phyloP scores from a whole-genome alignment of 2,113 vertebrate species.

The Hydrochoerus hydrochaeris region DNA sequence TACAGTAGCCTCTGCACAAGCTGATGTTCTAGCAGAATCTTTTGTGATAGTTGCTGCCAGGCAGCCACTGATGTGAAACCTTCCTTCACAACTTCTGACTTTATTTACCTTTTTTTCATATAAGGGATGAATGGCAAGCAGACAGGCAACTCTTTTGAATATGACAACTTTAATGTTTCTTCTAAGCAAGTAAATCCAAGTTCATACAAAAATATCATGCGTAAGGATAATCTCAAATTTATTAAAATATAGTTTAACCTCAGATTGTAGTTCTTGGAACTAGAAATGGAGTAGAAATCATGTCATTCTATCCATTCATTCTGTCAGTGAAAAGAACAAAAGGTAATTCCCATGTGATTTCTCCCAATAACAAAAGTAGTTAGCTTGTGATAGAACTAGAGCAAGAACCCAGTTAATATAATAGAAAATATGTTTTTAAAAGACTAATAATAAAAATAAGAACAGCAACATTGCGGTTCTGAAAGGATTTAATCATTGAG shows the following conservation, averaged over 20 bases:
- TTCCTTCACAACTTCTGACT: background rate
- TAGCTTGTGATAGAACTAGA: background rate
- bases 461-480: background rate
- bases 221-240: background rate
- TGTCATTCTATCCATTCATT: background rate
- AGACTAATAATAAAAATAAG: background rate
- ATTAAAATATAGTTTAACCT: background rate
- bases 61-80: background rate
- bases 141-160: background rate
- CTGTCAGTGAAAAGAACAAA: background rate
- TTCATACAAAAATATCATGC: background rate
- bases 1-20: background rate
- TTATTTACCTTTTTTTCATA: background rate
- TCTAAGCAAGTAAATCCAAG: background rate
- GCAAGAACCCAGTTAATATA: background rate
- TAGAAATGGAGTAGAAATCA: conserved; percentile 6
- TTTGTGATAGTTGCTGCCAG: background rate
- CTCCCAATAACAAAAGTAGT: background rate
- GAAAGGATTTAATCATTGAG: background rate
- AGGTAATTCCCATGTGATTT: background rate
- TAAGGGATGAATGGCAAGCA: background rate
- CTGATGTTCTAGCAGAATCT: background rate
- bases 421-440: background rate
- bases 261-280: background rate
- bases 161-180: background rate